phyloP scores from a whole-genome alignment of 1,140 invertebrate genomes.

The Reticulitermes speratus region DNA sequence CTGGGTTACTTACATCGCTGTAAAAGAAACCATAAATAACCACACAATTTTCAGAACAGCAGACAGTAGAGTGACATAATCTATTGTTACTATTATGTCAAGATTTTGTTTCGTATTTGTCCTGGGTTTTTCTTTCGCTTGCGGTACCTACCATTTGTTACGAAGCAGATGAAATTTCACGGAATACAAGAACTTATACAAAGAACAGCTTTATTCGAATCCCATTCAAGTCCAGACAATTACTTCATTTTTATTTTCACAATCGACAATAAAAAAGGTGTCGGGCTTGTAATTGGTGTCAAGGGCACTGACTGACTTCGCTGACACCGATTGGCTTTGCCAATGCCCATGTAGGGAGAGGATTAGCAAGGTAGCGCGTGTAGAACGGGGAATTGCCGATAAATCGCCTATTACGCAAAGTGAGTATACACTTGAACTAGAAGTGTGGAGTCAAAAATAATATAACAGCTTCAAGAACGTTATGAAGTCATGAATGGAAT shows the following conservation, averaged over 20 bases:
- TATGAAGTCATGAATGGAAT: neutral
- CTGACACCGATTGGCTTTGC: neutral
- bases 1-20: no score
- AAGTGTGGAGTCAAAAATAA: neutral
- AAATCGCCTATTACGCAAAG: neutral
- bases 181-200: no score
- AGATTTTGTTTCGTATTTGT: no score
- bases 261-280: neutral
- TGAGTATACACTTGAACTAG: constrained; percentile 5
- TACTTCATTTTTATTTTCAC: constrained; percentile 14
- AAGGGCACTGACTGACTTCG: neutral
- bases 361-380: neutral
- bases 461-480: neutral
- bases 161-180: no score
- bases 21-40: no score
- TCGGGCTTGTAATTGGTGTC: neutral
- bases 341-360: neutral
- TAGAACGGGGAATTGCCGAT: neutral
- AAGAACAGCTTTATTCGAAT: neutral
- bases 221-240: neutral
- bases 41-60: no score
- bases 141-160: no score
- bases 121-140: no score
- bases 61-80: no score
- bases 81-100: no score